Evolutionary conservation across 2,888 invertebrate genomes (phyloP), one percentile per base, ranked within the genome.

Genomic region (Drosophila pseudotalamancana): DNA sequence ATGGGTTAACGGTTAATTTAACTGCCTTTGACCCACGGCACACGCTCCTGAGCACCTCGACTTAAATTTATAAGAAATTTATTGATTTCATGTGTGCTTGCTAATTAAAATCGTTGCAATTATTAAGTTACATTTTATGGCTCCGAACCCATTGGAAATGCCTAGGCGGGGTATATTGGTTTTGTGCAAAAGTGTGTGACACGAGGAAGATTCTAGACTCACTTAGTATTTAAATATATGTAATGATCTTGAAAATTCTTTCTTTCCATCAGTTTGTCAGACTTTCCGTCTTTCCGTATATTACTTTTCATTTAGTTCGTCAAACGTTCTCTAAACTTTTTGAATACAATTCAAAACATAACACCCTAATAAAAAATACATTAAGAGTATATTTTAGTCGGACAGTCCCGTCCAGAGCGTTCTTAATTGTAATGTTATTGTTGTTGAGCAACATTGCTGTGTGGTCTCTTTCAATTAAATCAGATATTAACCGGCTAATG

Each of bases 51-150:
- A 11, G 43, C 63, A 55, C 51, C 43, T 56, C 49, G 37, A 61
- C 68, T 40, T 83, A 77, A 86, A 83, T 64, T 48, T 61, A 65
- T 83, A 59, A 65, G 42, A 43, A 73, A 37, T 46, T 55, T 56
- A 65, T 53, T 49, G 37, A 45, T 29, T 37, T 56, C 23, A 32
- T 40, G 9, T 66, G 37, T 54, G 43, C 16, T 39, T 53, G 74
- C 67, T 73, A 71, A 83, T 78, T 66, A 63, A 35, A 59, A 48
- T 76, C 54, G 49, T 49, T 61, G 29, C 61, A 61, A n/a, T 31
- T 21, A 55, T 18, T 35, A 12, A 16, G n/a, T 29, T 32, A 6
- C 8, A 25, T 40, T 3, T 16, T 16, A 11, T 25, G 25, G 5
- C 11, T 6, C 3, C 11, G 40, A 25, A 11, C 5, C 5, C 9